Conservation (phyloP, 2,888 invertebrate species). For the Diabrotica balteata region DNA sequence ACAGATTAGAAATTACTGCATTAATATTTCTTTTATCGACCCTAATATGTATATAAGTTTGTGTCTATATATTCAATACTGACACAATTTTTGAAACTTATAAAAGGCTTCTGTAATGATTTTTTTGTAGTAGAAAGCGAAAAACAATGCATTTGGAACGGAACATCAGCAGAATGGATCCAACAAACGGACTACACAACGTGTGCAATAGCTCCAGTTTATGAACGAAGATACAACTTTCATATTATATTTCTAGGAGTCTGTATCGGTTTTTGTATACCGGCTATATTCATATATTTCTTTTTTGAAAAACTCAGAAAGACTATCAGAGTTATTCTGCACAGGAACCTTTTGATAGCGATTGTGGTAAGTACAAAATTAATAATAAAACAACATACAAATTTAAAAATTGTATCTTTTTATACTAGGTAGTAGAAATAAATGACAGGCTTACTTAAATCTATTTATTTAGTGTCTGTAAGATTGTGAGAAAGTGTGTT, state of each 20-base stretch:
- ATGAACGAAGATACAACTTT: constrained; percentile 63
- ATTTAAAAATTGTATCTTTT: too few species aligned
- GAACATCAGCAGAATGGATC: constrained; percentile 63
- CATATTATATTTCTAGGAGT: constrained; percentile 64
- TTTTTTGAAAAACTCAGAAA: constrained; percentile 64
- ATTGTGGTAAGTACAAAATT: constrained; percentile 49
- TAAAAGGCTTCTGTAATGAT: constrained; percentile 1
- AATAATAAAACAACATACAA: too few species aligned
- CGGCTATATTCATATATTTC: constrained; percentile 67
- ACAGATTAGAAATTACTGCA: too few species aligned
- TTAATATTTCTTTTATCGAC: too few species aligned
- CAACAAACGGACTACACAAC: constrained; percentile 65
- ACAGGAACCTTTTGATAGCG: constrained; percentile 68
- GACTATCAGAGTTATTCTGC: constrained; percentile 62
- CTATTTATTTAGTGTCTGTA: too few species aligned
- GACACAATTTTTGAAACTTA: too few species aligned
- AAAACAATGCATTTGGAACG: constrained; percentile 65
- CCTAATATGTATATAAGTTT: too few species aligned
- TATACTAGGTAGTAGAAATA: too few species aligned
- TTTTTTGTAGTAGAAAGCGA: constrained; percentile 64
- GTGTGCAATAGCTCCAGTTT: constrained; percentile 66
- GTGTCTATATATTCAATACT: too few species aligned
- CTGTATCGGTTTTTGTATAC: constrained; percentile 64
- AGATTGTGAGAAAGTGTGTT: too few species aligned
- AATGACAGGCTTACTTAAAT: too few species aligned